Evolutionary conservation across 2,113 vertebrate species (phyloP).

Genomic region (Myrmophylax atrothorax): DNA sequence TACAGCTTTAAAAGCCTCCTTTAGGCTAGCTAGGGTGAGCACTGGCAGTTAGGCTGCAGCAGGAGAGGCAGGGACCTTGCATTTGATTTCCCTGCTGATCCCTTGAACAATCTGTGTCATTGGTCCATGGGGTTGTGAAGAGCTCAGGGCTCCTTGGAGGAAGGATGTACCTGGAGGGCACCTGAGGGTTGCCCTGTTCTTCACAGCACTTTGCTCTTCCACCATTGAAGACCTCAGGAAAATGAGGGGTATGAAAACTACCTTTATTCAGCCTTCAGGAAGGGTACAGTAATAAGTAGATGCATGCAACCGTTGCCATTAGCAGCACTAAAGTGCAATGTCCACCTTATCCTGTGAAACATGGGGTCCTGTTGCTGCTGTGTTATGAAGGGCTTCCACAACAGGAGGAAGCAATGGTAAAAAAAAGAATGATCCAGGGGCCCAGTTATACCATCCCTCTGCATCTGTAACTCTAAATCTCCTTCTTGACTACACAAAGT

Average conservation of each 20-base stretch:
- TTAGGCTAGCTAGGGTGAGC: background rate
- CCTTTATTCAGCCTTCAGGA: background rate
- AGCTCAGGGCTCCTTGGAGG: background rate
- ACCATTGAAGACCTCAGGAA: background rate
- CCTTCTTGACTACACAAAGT: background rate
- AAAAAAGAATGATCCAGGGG: background rate
- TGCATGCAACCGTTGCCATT: background rate
- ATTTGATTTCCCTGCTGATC: background rate
- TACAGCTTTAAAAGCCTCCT: background rate
- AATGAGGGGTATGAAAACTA: background rate
- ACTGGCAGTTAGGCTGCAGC: background rate
- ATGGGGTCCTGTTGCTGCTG: background rate
- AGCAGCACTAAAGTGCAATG: background rate
- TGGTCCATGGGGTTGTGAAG: background rate
- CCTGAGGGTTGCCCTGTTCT: background rate
- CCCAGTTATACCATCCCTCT: background rate
- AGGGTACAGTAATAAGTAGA: background rate
- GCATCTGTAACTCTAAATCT: background rate
- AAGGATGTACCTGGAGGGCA: accelerated
- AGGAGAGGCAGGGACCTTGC: background rate
- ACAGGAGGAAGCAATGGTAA: background rate
- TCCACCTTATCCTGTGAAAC: background rate
- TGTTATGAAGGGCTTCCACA: background rate
- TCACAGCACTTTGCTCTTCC: background rate
- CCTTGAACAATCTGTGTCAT: background rate